A percentile compares a stretch with the other conserved stretches of the same genome.
Evolutionary conservation across 2,797 vertebrate species (phyloP).

Genomic region (Mionectes olivaceus): DNA sequence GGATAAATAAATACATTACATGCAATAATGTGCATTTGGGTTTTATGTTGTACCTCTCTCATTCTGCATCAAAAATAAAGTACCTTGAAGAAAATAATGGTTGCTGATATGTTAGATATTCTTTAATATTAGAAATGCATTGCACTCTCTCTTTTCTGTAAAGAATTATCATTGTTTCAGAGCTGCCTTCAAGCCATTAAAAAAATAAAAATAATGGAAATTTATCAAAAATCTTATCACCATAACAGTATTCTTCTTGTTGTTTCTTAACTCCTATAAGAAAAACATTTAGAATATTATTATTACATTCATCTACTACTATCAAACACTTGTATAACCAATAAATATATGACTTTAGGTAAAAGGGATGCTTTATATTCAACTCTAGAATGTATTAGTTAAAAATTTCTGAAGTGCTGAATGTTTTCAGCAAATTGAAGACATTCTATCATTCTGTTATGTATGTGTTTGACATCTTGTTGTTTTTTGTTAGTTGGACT

Average conservation of each 20-base stretch:
- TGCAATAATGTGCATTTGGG: not conserved
- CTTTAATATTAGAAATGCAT: not conserved
- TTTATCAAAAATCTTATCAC: not conserved
- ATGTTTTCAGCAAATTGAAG: not conserved
- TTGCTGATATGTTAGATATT: not conserved
- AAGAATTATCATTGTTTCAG: not conserved
- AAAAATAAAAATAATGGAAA: not conserved
- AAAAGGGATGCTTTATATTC: not conserved
- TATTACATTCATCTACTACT: not conserved
- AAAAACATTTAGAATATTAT: not conserved
- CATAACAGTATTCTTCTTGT: not conserved
- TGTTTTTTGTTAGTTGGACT: slow-evolving; percentile 29
- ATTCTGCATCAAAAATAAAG: not conserved
- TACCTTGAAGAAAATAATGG: not conserved
- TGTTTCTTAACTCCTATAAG: not conserved
- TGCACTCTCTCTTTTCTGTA: not conserved
- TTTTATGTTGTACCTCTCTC: not conserved
- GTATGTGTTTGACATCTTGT: slow-evolving; percentile 26
- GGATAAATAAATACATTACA: not conserved
- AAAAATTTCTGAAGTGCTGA: not conserved
- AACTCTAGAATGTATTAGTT: not conserved
- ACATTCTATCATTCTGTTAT: slow-evolving; percentile 26
- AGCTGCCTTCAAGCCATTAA: not conserved
- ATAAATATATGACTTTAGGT: not conserved
- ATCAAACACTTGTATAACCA: not conserved